Evolutionary conservation across 2,113 vertebrate genomes (phyloP), one percentile per base, ranked within the genome.

Genomic region (Carassius carassius): DNA sequence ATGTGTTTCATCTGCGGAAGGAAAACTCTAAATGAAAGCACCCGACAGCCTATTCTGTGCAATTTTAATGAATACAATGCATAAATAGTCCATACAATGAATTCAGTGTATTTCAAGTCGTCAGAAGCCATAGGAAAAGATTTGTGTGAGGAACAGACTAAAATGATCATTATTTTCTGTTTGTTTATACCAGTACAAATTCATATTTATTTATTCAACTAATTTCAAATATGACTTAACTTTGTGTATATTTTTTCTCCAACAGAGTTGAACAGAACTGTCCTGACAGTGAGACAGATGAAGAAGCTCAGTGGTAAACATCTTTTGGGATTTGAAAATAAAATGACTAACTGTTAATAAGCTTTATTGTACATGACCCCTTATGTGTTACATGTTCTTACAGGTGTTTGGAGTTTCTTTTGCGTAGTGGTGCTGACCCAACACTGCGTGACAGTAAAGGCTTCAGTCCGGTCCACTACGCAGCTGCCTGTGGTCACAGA

Each of bases 401-500:
- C 90, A 99, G 98, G 87, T 99, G 97, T 95, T 93, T 99, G 88
- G 97, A 99, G 89, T 97, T 95, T 91, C 89, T 99, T 90, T 93
- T 99, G 92, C 97, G 98, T 90, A 97, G 95, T 51, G 97, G 97
- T 84, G 97, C 97, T 21, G 96, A 98, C 88, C 97, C 98, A 0
- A 96, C 96, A 73, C 89, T 98, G 89, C 96, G 96, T 93, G 97
- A 99, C 92, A 95, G 92, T 89, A 96, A 97, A 92, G 97, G 97
- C 75, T 99, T 98, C 91, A 98, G 96, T 56, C 97, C 98, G 5
- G 96, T 99, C 88, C 98, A 99, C 93, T 99, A 98, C 82, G 97
- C 98, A 84, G 98, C 97, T 86, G 97, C 97, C 69, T 96, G 96
- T 0, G 97, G 98, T 90, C 97, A 97, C 94, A 96, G 96, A 92